Evolutionary conservation across 2,113 vertebrate species (phyloP), one percentile per base, ranked within the genome.

Genomic region (Todiramphus chloris): DNA sequence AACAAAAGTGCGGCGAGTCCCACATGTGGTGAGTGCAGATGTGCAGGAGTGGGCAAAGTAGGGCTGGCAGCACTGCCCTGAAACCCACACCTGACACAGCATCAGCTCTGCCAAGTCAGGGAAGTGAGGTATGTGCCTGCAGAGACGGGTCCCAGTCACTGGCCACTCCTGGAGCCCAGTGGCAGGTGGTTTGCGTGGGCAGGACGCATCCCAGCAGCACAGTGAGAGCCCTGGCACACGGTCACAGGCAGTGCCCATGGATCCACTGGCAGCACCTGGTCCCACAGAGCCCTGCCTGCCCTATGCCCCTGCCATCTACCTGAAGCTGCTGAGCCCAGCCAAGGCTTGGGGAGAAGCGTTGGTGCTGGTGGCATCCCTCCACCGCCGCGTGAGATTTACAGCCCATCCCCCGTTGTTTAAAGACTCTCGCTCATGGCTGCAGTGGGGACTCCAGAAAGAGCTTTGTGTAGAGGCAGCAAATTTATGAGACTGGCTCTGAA

Each of bases 401-500:
- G 77, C 83, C 59, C 10, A 1, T 58, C 23, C n/a, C 46, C 58
- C 0, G 13, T 33, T 59, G 87, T 79, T 96, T 90, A 93, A 82
- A 93, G 91, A 86, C 58, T 86, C 77, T 66, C 2, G 13, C n/a
- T 39, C 55, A 44, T 9, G 2, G 77, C 83, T 87, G 77, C 8
- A 5, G 37, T 6, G 55, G 79, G 88, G 82, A 80, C 93, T 91
- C 83, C 94, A 20, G 92, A 25, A 18, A 74, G 89, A 94, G 89
- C 92, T 66, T 96, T 96, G 37, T 21, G 63, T 89, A 90, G 81
- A 94, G 84, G 94, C 64, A 9, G 95, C 89, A 93, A 96, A 98
- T 98, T 97, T 97, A 98, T 93, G 96, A 97, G 82, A 75, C 95
- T 74, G 59, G 81, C 83, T 85, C 91, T 43, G 48, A 96, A 94